Evolutionary conservation across 2,113 vertebrate species (phyloP), one percentile per base, ranked within the genome.

Genomic region (Brachypodius melanocephalos): DNA sequence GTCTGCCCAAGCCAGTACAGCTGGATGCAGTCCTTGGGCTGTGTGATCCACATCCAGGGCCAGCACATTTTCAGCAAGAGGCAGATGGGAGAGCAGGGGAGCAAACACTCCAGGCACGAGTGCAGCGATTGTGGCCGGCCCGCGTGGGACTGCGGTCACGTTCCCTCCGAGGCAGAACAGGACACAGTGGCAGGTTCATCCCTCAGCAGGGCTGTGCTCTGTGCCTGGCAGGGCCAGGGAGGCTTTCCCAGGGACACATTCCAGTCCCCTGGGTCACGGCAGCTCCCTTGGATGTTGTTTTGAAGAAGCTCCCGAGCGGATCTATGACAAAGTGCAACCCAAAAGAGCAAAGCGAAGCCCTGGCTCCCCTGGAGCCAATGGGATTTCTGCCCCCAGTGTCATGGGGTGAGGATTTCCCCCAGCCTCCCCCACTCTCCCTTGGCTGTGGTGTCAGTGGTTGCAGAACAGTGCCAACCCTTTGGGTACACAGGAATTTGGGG

Each of bases 161-260:
- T 40, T 38, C 8, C 2, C 14, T 24, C 57, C 17, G 46, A 9
- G 69, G 42, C 69, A 69, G 77, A 28, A 17, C n/a, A 15, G 77
- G 38, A 16, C 28, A 9, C 32, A 2, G 58, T 2, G 48, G 31
- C 81, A 81, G 73, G 57, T 28, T 16, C 9, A 2, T 14, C 57
- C 77, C 17, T 2, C 61, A 19, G 77, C 62, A 48, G 67, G 59
- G 67, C 17, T 0, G 4, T 54, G 76, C 61, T 49, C 2, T 0
- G 58, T 16, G 54, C 68, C 1, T 1, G 2, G 52, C 72, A 31
- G 21, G 28, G 84, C 59, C 12, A 38, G 28, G 8, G 12, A 95
- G 67, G 63, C 51, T 93, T 95, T 94, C 88, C 85, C 92, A 89
- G 86, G 80, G 72, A 84, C 83, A n/a, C 88, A 81, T 90, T 93